These are phyloP conservation scores for Oreocharis arfaki DNA, from an alignment of 2,113 vertebrate genomes.

Conservation along the genomic window DNA sequence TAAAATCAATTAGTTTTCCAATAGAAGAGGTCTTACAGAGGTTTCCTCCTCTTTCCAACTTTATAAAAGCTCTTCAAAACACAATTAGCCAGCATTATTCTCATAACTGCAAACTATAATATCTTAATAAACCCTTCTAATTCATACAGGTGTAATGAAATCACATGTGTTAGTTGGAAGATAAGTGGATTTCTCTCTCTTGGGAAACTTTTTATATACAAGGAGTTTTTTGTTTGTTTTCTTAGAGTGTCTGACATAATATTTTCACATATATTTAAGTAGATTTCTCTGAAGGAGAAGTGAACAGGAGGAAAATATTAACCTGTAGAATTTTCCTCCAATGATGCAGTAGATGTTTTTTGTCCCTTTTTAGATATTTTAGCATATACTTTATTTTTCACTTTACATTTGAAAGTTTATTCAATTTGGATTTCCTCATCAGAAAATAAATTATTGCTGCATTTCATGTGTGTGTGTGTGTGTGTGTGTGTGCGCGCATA, in stretches of 20 bases:
- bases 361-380: background rate
- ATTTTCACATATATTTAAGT: background rate
- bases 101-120: background rate
- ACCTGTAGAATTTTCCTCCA: background rate
- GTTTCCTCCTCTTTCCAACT: background rate
- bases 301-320: background rate
- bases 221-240: background rate
- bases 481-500: background rate
- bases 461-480: background rate
- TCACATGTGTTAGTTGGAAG: background rate
- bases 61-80: background rate
- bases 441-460: background rate
- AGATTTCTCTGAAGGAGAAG: background rate
- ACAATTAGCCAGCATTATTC: background rate
- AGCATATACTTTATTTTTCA: background rate
- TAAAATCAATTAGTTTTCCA: background rate
- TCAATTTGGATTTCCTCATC: background rate
- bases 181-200: background rate
- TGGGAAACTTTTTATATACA: background rate
- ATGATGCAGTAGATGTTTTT: rapidly evolving
- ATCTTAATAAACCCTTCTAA: background rate
- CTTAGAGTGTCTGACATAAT: background rate
- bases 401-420: background rate
- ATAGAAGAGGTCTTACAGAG: background rate
- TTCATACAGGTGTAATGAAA: background rate